phyloP scores from a whole-genome alignment of 2,113 vertebrate genomes.

The Colius striatus region DNA sequence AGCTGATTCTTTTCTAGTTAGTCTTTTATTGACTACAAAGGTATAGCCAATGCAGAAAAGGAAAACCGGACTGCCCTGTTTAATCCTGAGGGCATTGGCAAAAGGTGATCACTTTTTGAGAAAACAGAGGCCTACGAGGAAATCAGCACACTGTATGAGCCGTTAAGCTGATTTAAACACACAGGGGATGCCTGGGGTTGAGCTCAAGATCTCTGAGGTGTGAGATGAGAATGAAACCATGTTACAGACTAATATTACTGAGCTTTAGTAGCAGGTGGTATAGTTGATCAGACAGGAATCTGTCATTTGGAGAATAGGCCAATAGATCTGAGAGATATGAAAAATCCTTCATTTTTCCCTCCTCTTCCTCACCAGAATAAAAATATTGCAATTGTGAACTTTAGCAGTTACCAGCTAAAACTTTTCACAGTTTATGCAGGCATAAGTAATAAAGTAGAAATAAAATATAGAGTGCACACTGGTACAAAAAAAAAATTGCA shows the following conservation, averaged over 20 bases:
- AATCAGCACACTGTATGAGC: slow-evolving; percentile 91
- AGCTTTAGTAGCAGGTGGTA: slow-evolving; percentile 87
- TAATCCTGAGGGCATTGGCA: slow-evolving; percentile 95
- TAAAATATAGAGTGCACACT: neutral
- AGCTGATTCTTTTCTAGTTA: slow-evolving; percentile 98
- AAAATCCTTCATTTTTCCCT: slow-evolving; percentile 71
- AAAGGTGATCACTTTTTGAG: slow-evolving; percentile 98
- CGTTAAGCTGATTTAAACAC: slow-evolving; percentile 98
- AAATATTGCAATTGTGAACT: slow-evolving; percentile 67
- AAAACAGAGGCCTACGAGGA: slow-evolving; percentile 95
- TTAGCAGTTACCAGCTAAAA: slow-evolving; percentile 65
- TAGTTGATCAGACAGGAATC: slow-evolving; percentile 85
- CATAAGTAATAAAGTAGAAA: neutral
- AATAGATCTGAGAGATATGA: slow-evolving; percentile 82
- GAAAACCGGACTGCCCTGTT: slow-evolving; percentile 89
- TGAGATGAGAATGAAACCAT: slow-evolving; percentile 87
- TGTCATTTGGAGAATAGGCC: slow-evolving; percentile 83
- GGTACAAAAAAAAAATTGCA: neutral
- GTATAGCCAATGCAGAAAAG: slow-evolving; percentile 88
- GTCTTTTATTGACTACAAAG: slow-evolving; percentile 99
- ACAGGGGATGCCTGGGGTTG: slow-evolving; percentile 90
- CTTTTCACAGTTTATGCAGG: slow-evolving; percentile 28
- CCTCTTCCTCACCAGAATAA: slow-evolving; percentile 56
- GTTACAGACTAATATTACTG: slow-evolving; percentile 88
- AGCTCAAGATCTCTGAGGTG: slow-evolving; percentile 87